Evolutionary conservation across 2,888 invertebrate genomes (phyloP), one percentile per base, ranked within the genome.

Genomic region (Drosophila mayaguana): DNA sequence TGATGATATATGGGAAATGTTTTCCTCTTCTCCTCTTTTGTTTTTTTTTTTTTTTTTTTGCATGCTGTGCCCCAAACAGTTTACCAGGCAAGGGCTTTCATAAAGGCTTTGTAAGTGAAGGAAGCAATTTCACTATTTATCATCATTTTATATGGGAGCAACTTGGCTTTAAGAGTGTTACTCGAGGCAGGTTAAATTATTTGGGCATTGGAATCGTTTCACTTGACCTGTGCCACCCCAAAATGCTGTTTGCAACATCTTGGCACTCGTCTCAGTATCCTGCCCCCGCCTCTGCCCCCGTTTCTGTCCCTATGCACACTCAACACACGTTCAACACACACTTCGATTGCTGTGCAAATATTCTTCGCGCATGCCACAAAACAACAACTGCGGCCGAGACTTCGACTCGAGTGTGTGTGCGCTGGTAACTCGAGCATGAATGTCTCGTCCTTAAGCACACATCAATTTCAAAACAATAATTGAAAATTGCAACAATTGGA

Each of bases 401-500:
- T 36, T 59, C 46, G 62, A 54, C 64, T 46, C 42, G n/a, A 40
- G 42, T 42, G 54, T 48, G 55, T 43, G 20, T 45, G 53, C 40
- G 43, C 51, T 59, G 40, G 69, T 71, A 81, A 82, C 69, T 81
- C 74, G 70, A 83, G 80, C 83, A 73, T 75, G 83, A 76, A 80
- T 75, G 77, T 70, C 75, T 78, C 63, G 71, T 83, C 75, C 76
- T 83, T 79, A 86, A 88, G 81, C 83, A 86, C 86, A 83, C 86
- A 86, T 86, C 86, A 81, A 86, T 86, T 86, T 78, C 78, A 78
- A 86, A 88, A 81, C 86, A 86, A 88, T 88, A 86, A 88, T 86
- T 86, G 88, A 88, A 88, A 83, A 86, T 81, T 86, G 89, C 86
- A 83, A 83, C 86, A 88, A 86, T 83, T 75, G 81, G 72, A 87